Evolutionary conservation across 2,888 invertebrate genomes (phyloP), one percentile per base, ranked within the genome.

Genomic region (Rhimphoctona megacephalus): DNA sequence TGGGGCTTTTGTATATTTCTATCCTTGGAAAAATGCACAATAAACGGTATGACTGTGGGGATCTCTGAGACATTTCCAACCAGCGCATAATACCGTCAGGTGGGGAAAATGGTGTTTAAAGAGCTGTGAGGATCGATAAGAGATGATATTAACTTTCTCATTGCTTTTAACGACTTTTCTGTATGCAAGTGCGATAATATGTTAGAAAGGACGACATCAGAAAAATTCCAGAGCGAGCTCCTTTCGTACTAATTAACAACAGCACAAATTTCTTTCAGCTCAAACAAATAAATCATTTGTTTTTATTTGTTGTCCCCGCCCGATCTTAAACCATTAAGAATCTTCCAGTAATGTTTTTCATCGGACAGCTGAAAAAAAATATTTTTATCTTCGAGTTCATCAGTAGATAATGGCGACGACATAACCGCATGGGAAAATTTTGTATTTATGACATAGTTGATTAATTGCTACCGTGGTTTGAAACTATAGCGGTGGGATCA

Each of bases 81-180:
- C 39, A 76, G 43, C 25, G 57, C 66, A 36, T 76, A 83, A 80
- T 46, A 77, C 64, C 82, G 70, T 80, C 85, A 83, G 83, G 81
- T 85, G 82, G 76, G 80, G 54, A 70, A 76, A 70, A 85, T 80
- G 80, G 70, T 67, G 49, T 69, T 67, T 11, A 14, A 57, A 57
- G 61, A 69, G 43, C 46, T 54, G 30, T 19, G n/a, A 61, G 79
- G 76, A 85, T 85, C 85, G 80, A 85, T 83, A 85, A 36, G 82
- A 64, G 80, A 83, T 69, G 76, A 22, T 79, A 52, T 85, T 76
- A 76, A 70, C 80, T 82, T 74, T 64, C 70, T 76, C 83, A 70
- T 83, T 83, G 76, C 46, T 83, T 83, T 80, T 83, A 76, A 85
- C 76, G 82, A 85, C 80, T 80, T 83, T 83, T 66, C 79, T 2